These are phyloP conservation scores for Lipotes vexillifer DNA, from an alignment of 2,113 vertebrate genomes.

Conservation along the genomic window DNA sequence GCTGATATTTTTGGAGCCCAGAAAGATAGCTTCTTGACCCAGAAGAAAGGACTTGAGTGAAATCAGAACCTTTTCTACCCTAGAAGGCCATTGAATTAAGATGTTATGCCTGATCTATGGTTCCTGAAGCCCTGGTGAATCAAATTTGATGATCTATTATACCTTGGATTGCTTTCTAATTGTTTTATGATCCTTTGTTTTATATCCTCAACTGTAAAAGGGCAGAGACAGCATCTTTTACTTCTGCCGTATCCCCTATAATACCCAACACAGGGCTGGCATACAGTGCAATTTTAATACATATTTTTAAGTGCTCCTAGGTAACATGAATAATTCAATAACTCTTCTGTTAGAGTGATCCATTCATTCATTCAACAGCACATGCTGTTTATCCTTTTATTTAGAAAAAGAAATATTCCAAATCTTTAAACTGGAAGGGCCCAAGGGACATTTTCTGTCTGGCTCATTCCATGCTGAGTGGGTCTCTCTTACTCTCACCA, in stretches of 20 bases:
- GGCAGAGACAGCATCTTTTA: background rate
- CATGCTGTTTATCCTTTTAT: constrained; percentile 41
- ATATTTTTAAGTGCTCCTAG: constrained; percentile 39
- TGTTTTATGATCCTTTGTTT: background rate
- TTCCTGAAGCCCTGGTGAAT: background rate
- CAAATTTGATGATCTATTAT: background rate
- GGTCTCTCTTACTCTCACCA: background rate
- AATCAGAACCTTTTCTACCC: background rate
- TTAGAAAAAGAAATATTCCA: background rate
- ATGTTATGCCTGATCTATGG: background rate
- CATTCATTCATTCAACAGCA: constrained; percentile 41
- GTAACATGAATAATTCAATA: constrained; percentile 51
- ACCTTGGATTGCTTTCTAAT: background rate
- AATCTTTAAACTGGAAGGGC: background rate
- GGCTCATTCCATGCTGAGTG: background rate
- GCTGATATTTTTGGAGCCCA: background rate
- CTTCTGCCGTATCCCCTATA: background rate
- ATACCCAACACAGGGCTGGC: background rate
- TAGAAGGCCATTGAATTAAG: background rate
- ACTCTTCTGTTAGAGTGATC: constrained; percentile 36
- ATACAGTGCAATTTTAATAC: constrained; percentile 19
- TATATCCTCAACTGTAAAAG: background rate
- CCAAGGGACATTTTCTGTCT: background rate
- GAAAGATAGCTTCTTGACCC: background rate
- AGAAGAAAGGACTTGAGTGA: background rate